Base-by-base conservation (phyloP, 2,797 vertebrate species). In the Bovichtus variegatus region DNA sequence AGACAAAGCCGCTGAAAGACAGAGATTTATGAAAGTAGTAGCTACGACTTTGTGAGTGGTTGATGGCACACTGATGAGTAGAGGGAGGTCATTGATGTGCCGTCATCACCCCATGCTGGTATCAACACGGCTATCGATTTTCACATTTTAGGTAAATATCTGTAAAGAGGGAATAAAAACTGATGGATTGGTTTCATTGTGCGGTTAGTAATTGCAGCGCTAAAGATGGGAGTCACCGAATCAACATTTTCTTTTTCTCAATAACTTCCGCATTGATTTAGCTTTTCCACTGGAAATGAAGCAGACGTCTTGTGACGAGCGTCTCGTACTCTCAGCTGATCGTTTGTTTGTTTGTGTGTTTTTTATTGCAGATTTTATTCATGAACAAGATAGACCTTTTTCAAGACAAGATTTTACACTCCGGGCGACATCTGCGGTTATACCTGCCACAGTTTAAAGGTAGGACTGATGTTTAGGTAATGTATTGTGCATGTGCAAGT, bases 321-420 rank as follows among this genome's bases (percentile, higher is more conserved):
- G 19, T 21, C 16, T 55, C 1, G 0, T 69, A 15, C 34, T 51
- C 18, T 71, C 11, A 16, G 21, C 46, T 23, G 53, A 80, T 72
- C 76, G 40, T 78, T 71, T 12, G n/a, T 65, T 12, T 58, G 15
- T 67, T 3, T 74, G 44, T 76, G 36, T 72, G 16, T 65, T 25
- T 71, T 76, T 58, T 47, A 29, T 89, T 92, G 9, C 91, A 96
- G 95, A 95, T 96, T 83, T 93, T 95, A 75, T 96, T 96, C 87
- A 93, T 96, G 94, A 96, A 96, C 84, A 96, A 96, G 91, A 95
- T 95, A 34, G 95, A 96, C 82, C 95, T 96, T 71, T 96, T 96
- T 80, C 95, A 96, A 91, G 93, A 95, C 84, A 96, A 96, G 94
- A 94, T 96, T 79, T 91, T 95, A 72, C 93, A 94, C 83, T 94